phyloP scores from a whole-genome alignment of 2,888 invertebrate species.

The Idaea dimidiata region DNA sequence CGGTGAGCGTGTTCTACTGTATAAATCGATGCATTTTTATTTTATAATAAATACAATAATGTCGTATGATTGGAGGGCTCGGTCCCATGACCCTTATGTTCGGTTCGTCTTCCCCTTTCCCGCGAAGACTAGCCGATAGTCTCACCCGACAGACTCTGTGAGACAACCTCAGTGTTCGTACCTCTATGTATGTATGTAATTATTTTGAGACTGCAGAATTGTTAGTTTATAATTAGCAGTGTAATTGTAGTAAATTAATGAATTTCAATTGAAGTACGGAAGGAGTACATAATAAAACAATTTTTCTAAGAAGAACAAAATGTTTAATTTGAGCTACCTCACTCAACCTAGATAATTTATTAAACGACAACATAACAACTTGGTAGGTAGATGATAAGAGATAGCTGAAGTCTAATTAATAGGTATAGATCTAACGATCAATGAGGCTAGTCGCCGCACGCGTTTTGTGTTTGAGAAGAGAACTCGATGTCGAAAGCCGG shows the following conservation, averaged over 20 bases:
- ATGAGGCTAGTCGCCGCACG: conserved; percentile 44
- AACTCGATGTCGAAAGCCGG: conserved; percentile 59
- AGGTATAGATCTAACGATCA: conserved; percentile 4
- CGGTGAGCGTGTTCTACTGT: conserved; percentile 42
- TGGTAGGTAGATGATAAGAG: background rate
- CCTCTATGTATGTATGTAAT: conserved; percentile 72
- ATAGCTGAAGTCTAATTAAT: conserved; percentile 4
- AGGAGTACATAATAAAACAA: conserved; percentile 74
- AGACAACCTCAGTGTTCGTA: conserved; percentile 71
- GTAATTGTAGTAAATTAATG: conserved; percentile 70
- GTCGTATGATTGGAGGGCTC: conserved; percentile 40
- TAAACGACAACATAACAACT: background rate
- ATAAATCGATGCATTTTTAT: conserved; percentile 73
- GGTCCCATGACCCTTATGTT: conserved; percentile 43
- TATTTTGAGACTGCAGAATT: conserved; percentile 78
- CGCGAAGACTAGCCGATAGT: conserved; percentile 44
- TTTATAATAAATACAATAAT: conserved; percentile 59
- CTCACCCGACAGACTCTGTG: conserved; percentile 50
- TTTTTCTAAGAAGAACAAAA: conserved; percentile 59
- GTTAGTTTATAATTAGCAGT: conserved; percentile 76
- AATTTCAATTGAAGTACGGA: conserved; percentile 67
- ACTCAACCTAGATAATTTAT: background rate
- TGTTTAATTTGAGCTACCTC: conserved; percentile 41
- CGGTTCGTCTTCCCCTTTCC: conserved; percentile 42
- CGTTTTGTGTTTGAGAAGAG: conserved; percentile 49